phyloP scores from a whole-genome alignment of 2,888 invertebrate genomes.

The Idaea biselata region DNA sequence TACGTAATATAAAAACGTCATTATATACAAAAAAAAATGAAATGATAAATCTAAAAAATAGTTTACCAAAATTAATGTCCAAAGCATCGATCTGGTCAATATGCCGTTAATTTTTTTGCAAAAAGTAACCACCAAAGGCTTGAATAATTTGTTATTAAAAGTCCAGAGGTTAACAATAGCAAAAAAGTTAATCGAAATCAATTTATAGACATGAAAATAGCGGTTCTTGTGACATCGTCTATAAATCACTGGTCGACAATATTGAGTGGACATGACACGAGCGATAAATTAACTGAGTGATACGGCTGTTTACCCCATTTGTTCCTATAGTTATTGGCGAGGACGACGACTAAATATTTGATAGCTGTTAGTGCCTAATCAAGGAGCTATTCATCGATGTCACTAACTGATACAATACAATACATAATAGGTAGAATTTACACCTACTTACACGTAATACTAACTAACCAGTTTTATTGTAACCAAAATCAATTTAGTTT shows the following conservation, averaged over 20 bases:
- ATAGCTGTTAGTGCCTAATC: not conserved
- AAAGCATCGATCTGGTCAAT: not conserved
- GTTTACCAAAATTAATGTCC: not conserved
- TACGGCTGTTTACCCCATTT: conserved; percentile 7
- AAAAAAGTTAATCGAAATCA: conserved; percentile 9
- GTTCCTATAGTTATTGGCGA: not conserved
- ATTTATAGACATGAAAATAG: conserved; percentile 11
- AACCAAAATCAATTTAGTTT: no score
- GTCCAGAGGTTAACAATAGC: not conserved
- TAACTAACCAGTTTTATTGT: no score
- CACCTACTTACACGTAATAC: no score
- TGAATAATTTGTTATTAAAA: not conserved
- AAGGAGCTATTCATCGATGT: not conserved
- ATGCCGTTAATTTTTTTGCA: not conserved
- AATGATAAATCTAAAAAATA: not conserved
- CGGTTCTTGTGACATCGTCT: conserved; percentile 11
- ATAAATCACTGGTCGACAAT: conserved; percentile 12
- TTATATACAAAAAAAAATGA: not conserved
- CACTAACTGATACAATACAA: not conserved
- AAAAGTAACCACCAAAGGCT: not conserved
- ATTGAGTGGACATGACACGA: conserved; percentile 16
- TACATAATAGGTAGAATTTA: not conserved
- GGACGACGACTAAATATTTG: not conserved
- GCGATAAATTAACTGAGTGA: conserved; percentile 16
- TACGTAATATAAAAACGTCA: no score